These are phyloP conservation scores for Zaprionus kolodkinae DNA, from an alignment of 1,140 invertebrate genomes.

Conservation along the genomic window DNA sequence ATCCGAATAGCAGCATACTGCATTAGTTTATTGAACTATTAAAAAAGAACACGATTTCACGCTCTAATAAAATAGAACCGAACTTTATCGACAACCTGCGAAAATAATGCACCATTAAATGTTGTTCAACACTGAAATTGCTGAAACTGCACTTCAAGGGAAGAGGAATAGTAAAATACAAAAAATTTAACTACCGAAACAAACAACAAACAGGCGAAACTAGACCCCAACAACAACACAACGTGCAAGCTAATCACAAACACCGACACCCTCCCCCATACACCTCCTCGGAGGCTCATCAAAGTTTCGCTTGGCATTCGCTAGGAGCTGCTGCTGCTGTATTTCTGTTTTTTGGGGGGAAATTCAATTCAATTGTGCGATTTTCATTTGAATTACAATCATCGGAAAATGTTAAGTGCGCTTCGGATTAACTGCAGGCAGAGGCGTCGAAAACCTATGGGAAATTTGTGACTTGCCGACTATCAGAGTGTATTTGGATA, in stretches of 20 bases:
- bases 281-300: conserved; percentile 52
- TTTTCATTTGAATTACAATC: conserved; percentile 75
- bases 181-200: conserved; percentile 22
- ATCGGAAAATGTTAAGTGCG: conserved; percentile 44
- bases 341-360: conserved; percentile 52
- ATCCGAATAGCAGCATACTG: background rate
- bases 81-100: conserved; percentile 51
- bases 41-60: conserved; percentile 60
- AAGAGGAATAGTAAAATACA: conserved; percentile 1
- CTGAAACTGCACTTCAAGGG: conserved; percentile 36
- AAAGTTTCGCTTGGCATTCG: conserved; percentile 57
- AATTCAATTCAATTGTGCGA: conserved; percentile 80
- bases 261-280: conserved; percentile 51
- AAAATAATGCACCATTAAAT: conserved; percentile 64
- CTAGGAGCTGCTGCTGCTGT: conserved; percentile 48
- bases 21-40: conserved; percentile 22
- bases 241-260: conserved; percentile 73
- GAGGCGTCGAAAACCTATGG: background rate
- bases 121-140: conserved; percentile 37
- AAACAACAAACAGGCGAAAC: conserved; percentile 1
- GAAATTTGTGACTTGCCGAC: background rate
- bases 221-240: conserved; percentile 35
- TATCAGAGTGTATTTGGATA: too few relatives aligned
- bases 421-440: too few relatives aligned
- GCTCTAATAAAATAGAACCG: conserved; percentile 68